Percentiles rank a stretch among this genome's conserved stretches.
phyloP scores from a whole-genome alignment of 2,113 vertebrate genomes.

The Tupaia chinensis region DNA sequence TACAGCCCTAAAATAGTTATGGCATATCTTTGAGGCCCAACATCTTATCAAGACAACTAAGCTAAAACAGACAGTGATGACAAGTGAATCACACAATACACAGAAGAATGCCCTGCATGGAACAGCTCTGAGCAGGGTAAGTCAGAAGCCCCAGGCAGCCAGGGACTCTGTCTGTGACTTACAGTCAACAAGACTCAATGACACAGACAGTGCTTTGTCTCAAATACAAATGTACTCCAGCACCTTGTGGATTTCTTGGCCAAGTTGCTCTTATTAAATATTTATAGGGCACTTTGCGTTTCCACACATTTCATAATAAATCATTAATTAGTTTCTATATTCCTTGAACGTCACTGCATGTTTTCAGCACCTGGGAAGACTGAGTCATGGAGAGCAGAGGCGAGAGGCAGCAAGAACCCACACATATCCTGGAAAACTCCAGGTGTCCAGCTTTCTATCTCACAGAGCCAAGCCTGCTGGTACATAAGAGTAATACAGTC shows the following conservation, averaged over 20 bases:
- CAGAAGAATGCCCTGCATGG: neutral
- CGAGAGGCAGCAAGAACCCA: accelerated
- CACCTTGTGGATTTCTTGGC: neutral
- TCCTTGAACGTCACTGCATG: neutral
- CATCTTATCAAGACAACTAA: neutral
- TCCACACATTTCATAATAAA: slow-evolving; percentile 44
- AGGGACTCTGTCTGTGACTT: neutral
- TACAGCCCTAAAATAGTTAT: neutral
- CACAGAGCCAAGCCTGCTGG: neutral
- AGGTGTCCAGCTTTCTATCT: neutral
- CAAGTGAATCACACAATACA: neutral
- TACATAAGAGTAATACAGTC: too few relatives aligned
- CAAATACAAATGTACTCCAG: neutral
- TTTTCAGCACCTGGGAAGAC: neutral
- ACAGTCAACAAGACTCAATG: neutral
- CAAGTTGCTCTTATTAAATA: neutral
- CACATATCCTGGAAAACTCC: neutral
- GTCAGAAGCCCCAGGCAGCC: neutral
- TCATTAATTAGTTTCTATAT: neutral
- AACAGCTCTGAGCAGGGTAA: neutral
- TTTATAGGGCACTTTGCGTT: slow-evolving; percentile 40
- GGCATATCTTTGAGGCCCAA: neutral
- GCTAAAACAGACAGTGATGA: accelerated
- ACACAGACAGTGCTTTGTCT: neutral
- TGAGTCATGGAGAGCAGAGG: too few relatives aligned